Evolutionary conservation across 2,888 invertebrate species (phyloP), one percentile per base, ranked within the genome.

Genomic region (Acanthococcus lagerstroemiae): DNA sequence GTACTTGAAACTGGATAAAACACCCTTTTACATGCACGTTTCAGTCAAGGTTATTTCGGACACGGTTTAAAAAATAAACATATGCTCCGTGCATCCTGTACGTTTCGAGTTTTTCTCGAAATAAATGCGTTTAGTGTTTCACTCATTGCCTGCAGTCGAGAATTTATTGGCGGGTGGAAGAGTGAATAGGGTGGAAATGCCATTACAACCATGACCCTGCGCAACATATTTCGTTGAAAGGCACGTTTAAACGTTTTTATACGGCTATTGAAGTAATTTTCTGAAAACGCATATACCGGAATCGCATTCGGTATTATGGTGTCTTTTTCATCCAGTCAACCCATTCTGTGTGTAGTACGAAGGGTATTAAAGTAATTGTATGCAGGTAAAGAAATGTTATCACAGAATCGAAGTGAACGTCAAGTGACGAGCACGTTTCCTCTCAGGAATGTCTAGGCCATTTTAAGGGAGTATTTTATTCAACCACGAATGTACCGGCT

Each of bases 1-100:
- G 58, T 58, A 58, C 58, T 58, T 58, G 58, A 58, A 58, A 58
- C 58, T 58, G 45, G 58, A 58, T 58, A 58, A 58, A 58, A 46
- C 58, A 58, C 58, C 58, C 58, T 58, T 58, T 58, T 44, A 46
- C 58, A 57, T 44, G 57, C 58, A 52, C 26, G 22, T 26, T 48
- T 19, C 48, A 58, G 58, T 58, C 58, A 58, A 58, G 58, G 58
- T 58, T 58, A 58, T 57, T 44, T 45, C 9, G 25, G 25, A 57
- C 30, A 55, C 25, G n/a, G n/a, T 55, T 55, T 26, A 25, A 52
- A 9, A 48, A 24, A 58, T 26, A 48, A 58, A 58, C 58, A 58
- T 48, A 45, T 58, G 58, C 58, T 45, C 58, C n/a, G n/a, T 21
- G 25, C 17, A 44, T 22, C 45, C 57, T 22, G 37, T 37, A 24